phyloP scores from a whole-genome alignment of 1,140 invertebrate species.

The Battus philenor region DNA sequence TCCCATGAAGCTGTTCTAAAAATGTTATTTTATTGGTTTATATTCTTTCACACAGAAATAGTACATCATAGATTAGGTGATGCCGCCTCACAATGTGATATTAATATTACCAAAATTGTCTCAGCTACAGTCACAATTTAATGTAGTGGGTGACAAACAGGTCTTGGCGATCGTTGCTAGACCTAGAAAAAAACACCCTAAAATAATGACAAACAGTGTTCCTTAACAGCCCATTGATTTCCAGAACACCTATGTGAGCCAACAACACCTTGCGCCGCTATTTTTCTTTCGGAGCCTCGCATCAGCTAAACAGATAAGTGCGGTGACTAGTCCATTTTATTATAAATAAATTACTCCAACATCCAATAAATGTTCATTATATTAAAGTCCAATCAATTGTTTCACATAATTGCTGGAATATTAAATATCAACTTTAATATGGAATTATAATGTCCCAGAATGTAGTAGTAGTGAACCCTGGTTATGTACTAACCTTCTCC shows the following conservation, averaged over 20 bases:
- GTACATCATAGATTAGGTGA: constrained; percentile 67
- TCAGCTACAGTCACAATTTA: constrained; percentile 62
- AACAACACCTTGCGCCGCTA: constrained; percentile 37
- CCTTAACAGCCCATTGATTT: constrained; percentile 26
- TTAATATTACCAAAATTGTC: constrained; percentile 63
- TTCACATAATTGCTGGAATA: constrained; percentile 68
- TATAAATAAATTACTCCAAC: constrained; percentile 66
- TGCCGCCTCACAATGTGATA: constrained; percentile 65
- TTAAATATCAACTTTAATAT: constrained; percentile 73
- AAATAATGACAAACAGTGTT: constrained; percentile 53
- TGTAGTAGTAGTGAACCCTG: constrained; percentile 46
- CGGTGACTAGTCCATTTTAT: constrained; percentile 51
- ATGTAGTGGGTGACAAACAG: constrained; percentile 41
- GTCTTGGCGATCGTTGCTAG: constrained; percentile 53
- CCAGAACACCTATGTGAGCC: constrained; percentile 28
- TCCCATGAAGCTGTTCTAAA: constrained; percentile 73
- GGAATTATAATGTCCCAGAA: constrained; percentile 56
- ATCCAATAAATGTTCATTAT: constrained; percentile 65
- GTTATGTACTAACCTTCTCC: constrained; percentile 65
- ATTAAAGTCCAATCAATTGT: constrained; percentile 68
- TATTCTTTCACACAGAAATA: constrained; percentile 71
- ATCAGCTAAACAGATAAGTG: constrained; percentile 60
- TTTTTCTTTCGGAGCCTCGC: constrained; percentile 41
- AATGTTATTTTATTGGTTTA: constrained; percentile 69
- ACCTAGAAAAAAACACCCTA: constrained; percentile 76